Percentiles rank a stretch among this genome's conserved stretches.
phyloP scores from a whole-genome alignment of 2,888 invertebrate genomes.

The Xestobium rufovillosum region DNA sequence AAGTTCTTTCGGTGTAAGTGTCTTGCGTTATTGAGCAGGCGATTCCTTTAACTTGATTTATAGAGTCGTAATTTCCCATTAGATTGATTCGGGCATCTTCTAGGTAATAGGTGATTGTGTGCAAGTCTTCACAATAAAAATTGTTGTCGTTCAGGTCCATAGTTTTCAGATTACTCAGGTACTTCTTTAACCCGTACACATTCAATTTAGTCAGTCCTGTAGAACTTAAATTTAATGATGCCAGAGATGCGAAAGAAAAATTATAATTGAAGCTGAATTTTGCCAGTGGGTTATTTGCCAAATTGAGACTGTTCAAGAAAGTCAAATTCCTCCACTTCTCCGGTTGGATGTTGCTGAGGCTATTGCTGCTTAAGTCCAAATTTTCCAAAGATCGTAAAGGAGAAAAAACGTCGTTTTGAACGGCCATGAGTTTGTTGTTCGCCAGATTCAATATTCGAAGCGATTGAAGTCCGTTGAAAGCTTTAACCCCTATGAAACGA shows the following conservation, averaged over 20 bases:
- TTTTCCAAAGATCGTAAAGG: slow-evolving; percentile 19
- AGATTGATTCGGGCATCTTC: slow-evolving; percentile 19
- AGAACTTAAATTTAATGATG: slow-evolving; percentile 26
- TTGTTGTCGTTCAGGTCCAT: slow-evolving; percentile 29
- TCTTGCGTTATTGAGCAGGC: too few relatives aligned
- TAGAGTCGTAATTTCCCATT: slow-evolving; percentile 4
- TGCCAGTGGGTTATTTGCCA: slow-evolving; percentile 20
- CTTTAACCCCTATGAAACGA: slow-evolving; percentile 11
- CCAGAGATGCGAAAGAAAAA: slow-evolving; percentile 24
- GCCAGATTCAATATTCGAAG: slow-evolving; percentile 23
- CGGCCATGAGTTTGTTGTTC: slow-evolving; percentile 18
- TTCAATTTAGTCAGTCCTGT: slow-evolving; percentile 28
- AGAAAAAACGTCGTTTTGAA: slow-evolving; percentile 17
- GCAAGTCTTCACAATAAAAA: slow-evolving; percentile 28
- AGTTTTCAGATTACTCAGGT: slow-evolving; percentile 20
- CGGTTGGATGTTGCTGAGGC: slow-evolving; percentile 19
- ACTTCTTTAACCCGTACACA: slow-evolving; percentile 18
- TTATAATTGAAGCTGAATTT: slow-evolving; percentile 23
- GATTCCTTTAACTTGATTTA: not conserved
- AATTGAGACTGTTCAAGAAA: slow-evolving; percentile 17
- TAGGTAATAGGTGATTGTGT: slow-evolving; percentile 21
- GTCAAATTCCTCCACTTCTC: slow-evolving; percentile 26
- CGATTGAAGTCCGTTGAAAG: slow-evolving; percentile 19
- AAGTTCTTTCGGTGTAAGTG: too few relatives aligned
- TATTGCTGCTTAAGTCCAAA: slow-evolving; percentile 26